phyloP scores from a whole-genome alignment of 1,140 invertebrate species.

The Portunus trituberculatus region DNA sequence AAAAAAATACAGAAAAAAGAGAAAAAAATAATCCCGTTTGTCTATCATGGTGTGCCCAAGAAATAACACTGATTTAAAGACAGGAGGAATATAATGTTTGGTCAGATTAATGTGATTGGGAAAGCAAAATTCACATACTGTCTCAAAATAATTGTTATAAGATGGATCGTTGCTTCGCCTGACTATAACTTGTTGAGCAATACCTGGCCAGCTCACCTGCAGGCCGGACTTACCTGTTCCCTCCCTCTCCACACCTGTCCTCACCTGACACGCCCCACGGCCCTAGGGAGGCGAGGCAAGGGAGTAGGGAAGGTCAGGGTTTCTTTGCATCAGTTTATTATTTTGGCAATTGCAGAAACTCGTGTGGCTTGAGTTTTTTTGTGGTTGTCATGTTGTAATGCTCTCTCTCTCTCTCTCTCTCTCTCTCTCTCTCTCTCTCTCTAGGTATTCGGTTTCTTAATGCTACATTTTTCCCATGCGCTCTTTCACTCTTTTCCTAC shows the following conservation, averaged over 20 bases:
- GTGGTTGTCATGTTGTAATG: not conserved
- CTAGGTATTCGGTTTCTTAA: not conserved
- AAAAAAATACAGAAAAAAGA: not conserved
- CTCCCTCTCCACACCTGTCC: not conserved
- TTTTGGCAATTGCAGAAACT: not conserved
- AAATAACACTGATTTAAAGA: not conserved
- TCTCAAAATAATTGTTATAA: not conserved
- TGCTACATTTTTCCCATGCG: not conserved
- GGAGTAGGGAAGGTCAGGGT: not conserved
- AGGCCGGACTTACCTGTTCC: not conserved
- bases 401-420: slow-evolving; percentile 47
- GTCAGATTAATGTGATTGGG: not conserved
- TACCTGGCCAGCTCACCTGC: not conserved
- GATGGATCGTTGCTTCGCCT: not conserved
- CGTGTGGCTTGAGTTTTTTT: no score
- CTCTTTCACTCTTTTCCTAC: not conserved
- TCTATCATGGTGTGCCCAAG: not conserved
- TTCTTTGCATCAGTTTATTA: not conserved
- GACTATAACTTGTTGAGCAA: not conserved
- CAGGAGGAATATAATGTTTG: no score
- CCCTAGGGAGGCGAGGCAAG: not conserved
- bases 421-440: slow-evolving; percentile 47
- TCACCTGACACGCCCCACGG: not conserved
- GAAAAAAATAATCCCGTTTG: not conserved
- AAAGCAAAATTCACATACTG: not conserved